Base-by-base conservation (phyloP, 2,888 invertebrate species). In the Rambutsinella grinnellia region DNA sequence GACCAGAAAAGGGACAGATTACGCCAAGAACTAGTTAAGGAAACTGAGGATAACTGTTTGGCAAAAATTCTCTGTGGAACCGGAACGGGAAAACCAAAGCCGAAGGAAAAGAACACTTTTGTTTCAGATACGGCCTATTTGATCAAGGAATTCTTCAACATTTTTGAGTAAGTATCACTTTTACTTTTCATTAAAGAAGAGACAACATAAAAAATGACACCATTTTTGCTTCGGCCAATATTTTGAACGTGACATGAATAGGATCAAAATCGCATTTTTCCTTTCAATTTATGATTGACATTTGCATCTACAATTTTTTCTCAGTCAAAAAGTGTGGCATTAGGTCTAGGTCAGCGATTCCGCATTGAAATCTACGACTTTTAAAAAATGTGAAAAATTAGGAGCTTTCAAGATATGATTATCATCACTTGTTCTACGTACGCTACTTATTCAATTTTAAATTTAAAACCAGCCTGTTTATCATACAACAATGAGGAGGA, bases 121-220 rank as follows among this genome's bases (percentile, higher is more conserved):
- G 61, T 65, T 3, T 62, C 65, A 1, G 79, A 79, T 19, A 57
- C 60, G 5, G 76, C 68, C 8, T 63, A 63, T 27, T 63, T 79
- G 26, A 76, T 79, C 51, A 76, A 76, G 27, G 74, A 76, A 21
- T 79, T 79, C 23, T 76, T 79, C 51, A 76, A 79, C 62, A 60
- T 76, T 60, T 68, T 79, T 21, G 71, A 67, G 70, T 70, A 75
- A 78, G 71, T 26, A 21, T 15, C 17, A 5, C 19, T 51, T 10
- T 2, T 19, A 17, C 51, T 17, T 51, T 49, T 49, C 13, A 36
- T 36, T 36, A 13, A 36, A 13, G 5, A 13, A 36, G 13, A 36
- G 13, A 36, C 5, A 36, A 36, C 13, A 49, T 17, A n/a, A 49
- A 49, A 49, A 10, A 15, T 49, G 49, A 49, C n/a, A 49, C 3